A percentile compares a stretch with the other conserved stretches of the same genome.
These are phyloP conservation scores for Crax fasciolata DNA, from an alignment of 2,797 vertebrate species.

Conservation along the genomic window DNA sequence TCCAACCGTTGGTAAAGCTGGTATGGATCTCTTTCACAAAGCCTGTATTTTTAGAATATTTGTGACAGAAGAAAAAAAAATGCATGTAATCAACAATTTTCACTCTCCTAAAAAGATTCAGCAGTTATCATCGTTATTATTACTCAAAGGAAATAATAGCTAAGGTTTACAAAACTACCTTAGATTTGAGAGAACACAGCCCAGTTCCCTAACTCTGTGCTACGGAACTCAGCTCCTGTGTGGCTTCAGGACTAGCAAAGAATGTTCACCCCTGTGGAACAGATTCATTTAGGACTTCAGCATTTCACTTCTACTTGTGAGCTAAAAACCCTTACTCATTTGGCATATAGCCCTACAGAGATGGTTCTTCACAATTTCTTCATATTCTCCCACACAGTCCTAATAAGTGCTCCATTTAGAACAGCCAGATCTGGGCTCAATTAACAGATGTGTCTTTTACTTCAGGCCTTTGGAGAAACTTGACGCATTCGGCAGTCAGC, in stretches of 20 bases:
- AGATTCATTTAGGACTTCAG: background rate
- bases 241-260: background rate
- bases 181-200: background rate
- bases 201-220: background rate
- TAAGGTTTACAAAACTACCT: background rate
- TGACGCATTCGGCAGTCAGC: background rate
- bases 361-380: background rate
- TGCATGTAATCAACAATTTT: background rate
- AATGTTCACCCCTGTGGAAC: background rate
- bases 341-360: background rate
- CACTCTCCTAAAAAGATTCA: background rate
- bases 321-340: background rate
- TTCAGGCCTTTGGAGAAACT: background rate
- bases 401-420: background rate
- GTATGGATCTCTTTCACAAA: conserved; percentile 97
- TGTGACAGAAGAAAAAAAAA: background rate
- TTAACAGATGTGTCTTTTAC: background rate
- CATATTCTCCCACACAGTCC: background rate
- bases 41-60: conserved; percentile 80
- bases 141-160: background rate
- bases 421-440: background rate
- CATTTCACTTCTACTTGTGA: background rate
- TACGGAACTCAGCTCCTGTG: background rate
- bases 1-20: conserved; percentile 98
- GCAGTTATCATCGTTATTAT: background rate